Evolutionary conservation across 2,797 vertebrate species (phyloP).

Genomic region (Arnoldichthys spilopterus): DNA sequence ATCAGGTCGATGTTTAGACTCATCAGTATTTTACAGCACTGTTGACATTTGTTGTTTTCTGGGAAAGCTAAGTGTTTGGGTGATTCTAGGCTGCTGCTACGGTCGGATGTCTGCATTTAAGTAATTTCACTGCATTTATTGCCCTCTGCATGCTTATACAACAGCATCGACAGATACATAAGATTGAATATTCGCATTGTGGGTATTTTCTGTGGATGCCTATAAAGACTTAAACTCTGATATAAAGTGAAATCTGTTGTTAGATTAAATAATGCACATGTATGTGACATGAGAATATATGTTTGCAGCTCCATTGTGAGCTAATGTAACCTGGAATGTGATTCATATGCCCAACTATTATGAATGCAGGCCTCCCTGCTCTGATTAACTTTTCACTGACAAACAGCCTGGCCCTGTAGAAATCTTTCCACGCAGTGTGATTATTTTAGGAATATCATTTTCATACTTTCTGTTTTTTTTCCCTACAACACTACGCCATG

Average conservation of each 20-base stretch:
- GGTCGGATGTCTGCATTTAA: too few species aligned
- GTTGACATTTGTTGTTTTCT: too few species aligned
- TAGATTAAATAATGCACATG: neutral
- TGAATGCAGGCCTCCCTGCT: slow-evolving; percentile 2
- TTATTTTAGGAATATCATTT: slow-evolving; percentile 52
- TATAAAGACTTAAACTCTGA: too few species aligned
- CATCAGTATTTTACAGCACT: too few species aligned
- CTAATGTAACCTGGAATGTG: neutral
- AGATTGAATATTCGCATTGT: too few species aligned
- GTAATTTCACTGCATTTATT: too few species aligned
- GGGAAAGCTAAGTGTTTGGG: too few species aligned
- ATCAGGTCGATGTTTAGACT: too few species aligned
- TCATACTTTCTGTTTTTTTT: slow-evolving; percentile 61
- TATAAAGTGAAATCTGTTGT: neutral
- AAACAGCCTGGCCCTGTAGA: slow-evolving; percentile 13
- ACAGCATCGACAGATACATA: too few species aligned
- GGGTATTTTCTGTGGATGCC: too few species aligned
- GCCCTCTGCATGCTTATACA: too few species aligned
- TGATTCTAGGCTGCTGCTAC: too few species aligned
- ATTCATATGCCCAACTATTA: neutral
- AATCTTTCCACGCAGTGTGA: slow-evolving; percentile 38
- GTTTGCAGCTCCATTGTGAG: slow-evolving; percentile 6
- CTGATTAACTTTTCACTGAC: neutral
- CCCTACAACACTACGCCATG: slow-evolving; percentile 68
- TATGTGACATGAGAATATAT: neutral